Evolutionary conservation across 2,113 vertebrate genomes (phyloP), one percentile per base, ranked within the genome.

Genomic region (Hippocampus comes): DNA sequence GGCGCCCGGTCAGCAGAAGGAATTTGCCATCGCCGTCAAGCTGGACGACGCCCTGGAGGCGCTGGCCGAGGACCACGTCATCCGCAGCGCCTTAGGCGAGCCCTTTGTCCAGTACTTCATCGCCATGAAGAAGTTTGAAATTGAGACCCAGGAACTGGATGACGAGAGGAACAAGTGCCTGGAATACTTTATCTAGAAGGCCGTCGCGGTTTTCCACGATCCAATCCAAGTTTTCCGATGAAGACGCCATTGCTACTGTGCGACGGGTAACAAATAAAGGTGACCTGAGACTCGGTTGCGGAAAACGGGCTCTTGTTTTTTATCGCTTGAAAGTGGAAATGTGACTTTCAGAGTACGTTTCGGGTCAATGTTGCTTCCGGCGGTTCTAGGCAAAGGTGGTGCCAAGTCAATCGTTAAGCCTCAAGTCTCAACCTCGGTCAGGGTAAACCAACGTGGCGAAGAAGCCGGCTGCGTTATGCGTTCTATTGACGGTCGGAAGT

Each of bases 111-210:
- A 90, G 15, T 96, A 96, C 72, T 98, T 98, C 84, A 87, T 97
- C 41, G 94, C 94, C 68, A 94, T 98, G 94, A 98, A 98, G 81
- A 94, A 89, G 65, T 94, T 96, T 73, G 96, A 99, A 82, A 91
- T 98, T 75, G 95, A 98, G 90, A 96, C 92, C 0, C 93, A 98
- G 88, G 93, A 95, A 84, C 80, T 93, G 67, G 95, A 97, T 66
- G 88, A 90, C 0, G 96, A 98, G 82, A 94, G 94, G 68, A 96
- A 96, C 85, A 97, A 95, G 85, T 95, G 94, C 81, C 85, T 99
- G 57, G 96, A 96, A 25, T 98, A 97, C 87, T 99, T 98, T 70
- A 97, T 97, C 86, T 98, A 95, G 84, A 79, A 57, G 18, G n/a
- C 23, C 3, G 21, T 9, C 21, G 10, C n/a, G 60, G 4, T 12